Evolutionary conservation across 2,113 vertebrate species (phyloP).

Genomic region (Scatophagus argus): DNA sequence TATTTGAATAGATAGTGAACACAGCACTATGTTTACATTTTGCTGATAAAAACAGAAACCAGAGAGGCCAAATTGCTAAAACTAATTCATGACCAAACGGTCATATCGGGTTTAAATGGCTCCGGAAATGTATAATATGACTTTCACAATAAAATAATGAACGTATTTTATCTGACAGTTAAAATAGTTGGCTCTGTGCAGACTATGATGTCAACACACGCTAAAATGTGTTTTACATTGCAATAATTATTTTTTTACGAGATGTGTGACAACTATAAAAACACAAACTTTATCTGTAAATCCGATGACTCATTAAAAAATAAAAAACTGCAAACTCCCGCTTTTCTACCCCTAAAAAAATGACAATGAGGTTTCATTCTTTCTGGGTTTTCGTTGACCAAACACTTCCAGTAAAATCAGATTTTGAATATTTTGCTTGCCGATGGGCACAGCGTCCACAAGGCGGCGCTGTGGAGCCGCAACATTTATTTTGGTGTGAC

Average conservation of each 20-base stretch:
- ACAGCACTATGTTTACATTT: neutral
- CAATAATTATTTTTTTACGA: neutral
- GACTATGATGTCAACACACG: too few species aligned
- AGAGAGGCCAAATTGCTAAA: neutral
- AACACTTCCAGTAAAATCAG: neutral
- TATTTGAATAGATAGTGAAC: neutral
- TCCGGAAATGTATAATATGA: neutral
- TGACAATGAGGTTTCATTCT: too few species aligned
- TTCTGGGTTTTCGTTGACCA: neutral
- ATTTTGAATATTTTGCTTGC: neutral
- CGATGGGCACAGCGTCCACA: neutral
- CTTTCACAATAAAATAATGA: neutral
- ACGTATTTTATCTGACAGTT: neutral
- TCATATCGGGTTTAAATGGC: neutral
- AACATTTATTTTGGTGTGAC: rapidly evolving
- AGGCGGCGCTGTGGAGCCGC: neutral
- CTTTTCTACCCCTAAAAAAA: neutral
- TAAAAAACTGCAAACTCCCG: neutral
- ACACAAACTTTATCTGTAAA: too few species aligned
- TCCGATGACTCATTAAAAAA: neutral
- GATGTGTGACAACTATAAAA: neutral
- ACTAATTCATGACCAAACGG: neutral
- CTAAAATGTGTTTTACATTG: neutral
- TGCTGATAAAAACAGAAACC: neutral
- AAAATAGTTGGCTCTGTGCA: too few species aligned